A percentile compares a stretch with the other conserved stretches of the same genome.
phyloP scores from a whole-genome alignment of 2,888 invertebrate species.

The Ligdia adustata region DNA sequence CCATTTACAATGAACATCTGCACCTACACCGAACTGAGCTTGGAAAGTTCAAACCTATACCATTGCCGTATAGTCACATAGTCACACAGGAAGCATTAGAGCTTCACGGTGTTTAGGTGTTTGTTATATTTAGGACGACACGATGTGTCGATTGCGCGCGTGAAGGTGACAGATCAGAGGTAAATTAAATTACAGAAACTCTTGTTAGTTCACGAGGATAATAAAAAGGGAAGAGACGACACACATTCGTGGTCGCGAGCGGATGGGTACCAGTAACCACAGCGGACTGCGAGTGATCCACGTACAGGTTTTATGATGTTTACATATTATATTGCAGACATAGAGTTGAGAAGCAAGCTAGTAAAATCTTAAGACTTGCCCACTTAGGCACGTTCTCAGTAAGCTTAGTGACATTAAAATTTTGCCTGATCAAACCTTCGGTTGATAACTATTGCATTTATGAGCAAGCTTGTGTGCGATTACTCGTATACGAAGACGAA shows the following conservation, averaged over 20 bases:
- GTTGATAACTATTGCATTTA: neutral
- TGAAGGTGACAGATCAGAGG: constrained; percentile 30
- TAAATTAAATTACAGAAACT: constrained; percentile 31
- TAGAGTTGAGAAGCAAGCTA: constrained; percentile 25
- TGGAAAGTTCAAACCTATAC: constrained; percentile 47
- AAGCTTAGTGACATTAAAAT: neutral
- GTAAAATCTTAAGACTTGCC: constrained; percentile 12
- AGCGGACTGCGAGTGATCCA: constrained; percentile 29
- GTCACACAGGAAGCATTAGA: constrained; percentile 45
- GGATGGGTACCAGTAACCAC: constrained; percentile 28
- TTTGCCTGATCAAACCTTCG: neutral
- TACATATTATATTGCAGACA: constrained; percentile 31
- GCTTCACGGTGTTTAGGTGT: constrained; percentile 40
- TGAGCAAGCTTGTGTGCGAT: no score
- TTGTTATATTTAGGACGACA: constrained; percentile 29
- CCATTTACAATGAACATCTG: constrained; percentile 36
- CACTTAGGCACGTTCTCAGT: constrained; percentile 6
- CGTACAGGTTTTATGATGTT: constrained; percentile 31
- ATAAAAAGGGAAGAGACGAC: constrained; percentile 25
- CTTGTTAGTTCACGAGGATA: constrained; percentile 25
- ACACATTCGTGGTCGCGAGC: constrained; percentile 22
- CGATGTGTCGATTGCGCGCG: constrained; percentile 31
- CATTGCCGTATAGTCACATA: constrained; percentile 41
- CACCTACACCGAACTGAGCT: constrained; percentile 45
- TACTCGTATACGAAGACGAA: no score